phyloP scores from a whole-genome alignment of 1,140 invertebrate genomes.

The Samia ricini region DNA sequence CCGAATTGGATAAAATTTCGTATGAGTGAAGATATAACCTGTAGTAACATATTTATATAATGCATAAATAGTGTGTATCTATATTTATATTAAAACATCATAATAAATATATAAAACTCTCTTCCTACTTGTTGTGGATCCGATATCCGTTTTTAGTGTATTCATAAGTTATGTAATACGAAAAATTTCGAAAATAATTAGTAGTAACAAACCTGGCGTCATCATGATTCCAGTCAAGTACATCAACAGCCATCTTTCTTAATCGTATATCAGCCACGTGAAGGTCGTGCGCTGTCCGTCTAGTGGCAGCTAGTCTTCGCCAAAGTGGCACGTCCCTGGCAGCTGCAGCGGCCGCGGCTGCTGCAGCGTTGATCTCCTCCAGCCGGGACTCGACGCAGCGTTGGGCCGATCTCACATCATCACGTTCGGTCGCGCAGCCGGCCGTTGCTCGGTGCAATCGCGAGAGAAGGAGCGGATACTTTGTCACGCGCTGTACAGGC shows the following conservation, averaged over 20 bases:
- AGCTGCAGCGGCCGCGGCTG: conserved; percentile 90
- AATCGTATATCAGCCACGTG: conserved; percentile 93
- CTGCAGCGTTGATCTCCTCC: conserved; percentile 96
- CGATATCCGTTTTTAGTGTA: no score
- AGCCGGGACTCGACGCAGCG: conserved; percentile 95
- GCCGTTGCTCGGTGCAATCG: conserved; percentile 95
- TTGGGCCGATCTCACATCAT: conserved; percentile 89
- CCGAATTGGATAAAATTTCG: no score
- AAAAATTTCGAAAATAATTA: no score
- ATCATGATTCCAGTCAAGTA: conserved; percentile 95
- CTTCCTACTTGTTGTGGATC: no score
- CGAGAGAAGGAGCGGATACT: conserved; percentile 94
- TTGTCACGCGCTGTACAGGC: conserved; percentile 92
- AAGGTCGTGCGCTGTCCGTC: conserved; percentile 85
- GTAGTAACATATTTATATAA: no score
- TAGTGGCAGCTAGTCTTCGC: conserved; percentile 90
- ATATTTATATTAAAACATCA: no score
- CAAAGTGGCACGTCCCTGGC: conserved; percentile 92
- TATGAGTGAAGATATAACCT: no score
- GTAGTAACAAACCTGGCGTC: conserved; percentile 83
- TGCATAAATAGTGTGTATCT: no score
- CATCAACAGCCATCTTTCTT: conserved; percentile 94
- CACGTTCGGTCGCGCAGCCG: conserved; percentile 85
- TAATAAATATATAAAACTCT: no score
- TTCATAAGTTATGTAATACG: no score